A percentile compares a stretch with the other conserved stretches of the same genome.
phyloP scores from a whole-genome alignment of 2,797 vertebrate genomes.

The Gadopsis marmoratus region DNA sequence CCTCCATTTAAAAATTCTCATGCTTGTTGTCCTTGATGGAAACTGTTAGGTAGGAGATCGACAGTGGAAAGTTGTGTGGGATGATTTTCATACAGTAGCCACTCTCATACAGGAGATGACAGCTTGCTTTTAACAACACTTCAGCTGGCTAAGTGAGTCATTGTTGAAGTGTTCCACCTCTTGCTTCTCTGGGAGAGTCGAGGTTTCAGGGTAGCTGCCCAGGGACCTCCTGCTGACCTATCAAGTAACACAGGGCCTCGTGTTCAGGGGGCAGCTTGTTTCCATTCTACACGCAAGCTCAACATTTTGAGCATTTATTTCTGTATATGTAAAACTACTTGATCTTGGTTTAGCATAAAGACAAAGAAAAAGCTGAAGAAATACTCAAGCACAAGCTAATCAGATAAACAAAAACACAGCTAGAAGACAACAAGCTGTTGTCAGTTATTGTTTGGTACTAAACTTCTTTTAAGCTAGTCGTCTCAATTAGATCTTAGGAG shows the following conservation, averaged over 20 bases:
- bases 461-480: background rate
- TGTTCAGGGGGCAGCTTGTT: slow-evolving; percentile 17
- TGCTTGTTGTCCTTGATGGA: slow-evolving; percentile 42
- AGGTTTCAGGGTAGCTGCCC: slow-evolving; percentile 58
- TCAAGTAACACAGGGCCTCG: slow-evolving; percentile 27
- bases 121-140: slow-evolving; percentile 60
- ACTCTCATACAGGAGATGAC: slow-evolving; percentile 53
- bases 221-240: slow-evolving; percentile 50
- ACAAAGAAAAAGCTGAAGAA: background rate
- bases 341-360: background rate
- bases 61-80: slow-evolving; percentile 49
- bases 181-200: slow-evolving; percentile 35
- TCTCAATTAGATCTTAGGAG: background rate
- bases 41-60: slow-evolving; percentile 29
- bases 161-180: slow-evolving; percentile 61
- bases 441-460: background rate
- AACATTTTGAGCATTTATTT: slow-evolving; percentile 2
- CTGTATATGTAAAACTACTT: background rate
- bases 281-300: slow-evolving; percentile 2
- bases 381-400: background rate
- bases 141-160: slow-evolving; percentile 62
- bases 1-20: slow-evolving; percentile 16
- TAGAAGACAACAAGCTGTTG: background rate
- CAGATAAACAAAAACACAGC: background rate
- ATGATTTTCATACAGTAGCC: slow-evolving; percentile 60